phyloP scores from a whole-genome alignment of 2,888 invertebrate species.

The Ditula angustiorana region DNA sequence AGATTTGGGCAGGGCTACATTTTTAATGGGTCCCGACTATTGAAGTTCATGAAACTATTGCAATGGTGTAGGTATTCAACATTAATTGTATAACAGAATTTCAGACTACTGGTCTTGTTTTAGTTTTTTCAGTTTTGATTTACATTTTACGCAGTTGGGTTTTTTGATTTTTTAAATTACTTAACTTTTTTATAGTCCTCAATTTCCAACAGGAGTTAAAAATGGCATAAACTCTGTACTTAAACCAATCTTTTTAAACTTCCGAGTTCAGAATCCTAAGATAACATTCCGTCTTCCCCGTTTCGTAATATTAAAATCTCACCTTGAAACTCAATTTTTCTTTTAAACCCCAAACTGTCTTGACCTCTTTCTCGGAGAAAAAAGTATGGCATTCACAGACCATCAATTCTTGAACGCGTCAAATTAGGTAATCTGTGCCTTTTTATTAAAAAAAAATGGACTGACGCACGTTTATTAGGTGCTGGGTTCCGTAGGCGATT shows the following conservation, averaged over 20 bases:
- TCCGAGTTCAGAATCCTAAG: not conserved
- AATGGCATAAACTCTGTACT: no score
- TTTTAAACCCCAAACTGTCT: not conserved
- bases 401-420: conserved; percentile 44
- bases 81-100: no score
- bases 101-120: no score
- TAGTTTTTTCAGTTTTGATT: no score
- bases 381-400: conserved; percentile 20
- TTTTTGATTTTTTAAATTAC: no score
- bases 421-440: conserved; percentile 57
- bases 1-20: no score
- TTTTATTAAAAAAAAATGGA: conserved; percentile 52
- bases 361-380: not conserved
- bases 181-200: no score
- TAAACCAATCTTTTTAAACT: not conserved
- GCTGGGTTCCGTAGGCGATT: conserved; percentile 28
- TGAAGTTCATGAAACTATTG: no score
- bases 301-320: not conserved
- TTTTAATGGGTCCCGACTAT: no score
- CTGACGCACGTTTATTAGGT: not conserved
- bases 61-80: no score
- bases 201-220: no score
- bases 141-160: no score
- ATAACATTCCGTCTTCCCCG: not conserved
- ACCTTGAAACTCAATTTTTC: not conserved